phyloP scores from a whole-genome alignment of 2,888 invertebrate species.

The Stenoptilia bipunctidactyla region DNA sequence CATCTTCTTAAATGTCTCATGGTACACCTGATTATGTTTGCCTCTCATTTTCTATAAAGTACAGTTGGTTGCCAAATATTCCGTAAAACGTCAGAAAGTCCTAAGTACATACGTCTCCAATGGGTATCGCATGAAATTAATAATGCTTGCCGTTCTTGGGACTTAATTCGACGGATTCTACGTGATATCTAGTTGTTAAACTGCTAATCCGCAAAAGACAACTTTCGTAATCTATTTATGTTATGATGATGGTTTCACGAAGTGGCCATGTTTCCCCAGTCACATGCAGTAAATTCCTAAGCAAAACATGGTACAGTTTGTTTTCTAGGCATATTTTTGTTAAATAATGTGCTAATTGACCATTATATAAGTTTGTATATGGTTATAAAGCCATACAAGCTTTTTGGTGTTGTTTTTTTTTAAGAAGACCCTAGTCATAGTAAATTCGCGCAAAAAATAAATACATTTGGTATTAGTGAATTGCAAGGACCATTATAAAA shows the following conservation, averaged over 20 bases:
- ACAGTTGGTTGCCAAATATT: conserved; percentile 68
- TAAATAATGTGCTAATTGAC: not conserved
- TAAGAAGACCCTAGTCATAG: conserved; percentile 28
- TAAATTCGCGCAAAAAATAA: conserved; percentile 63
- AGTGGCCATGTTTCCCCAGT: conserved; percentile 67
- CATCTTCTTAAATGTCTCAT: not conserved
- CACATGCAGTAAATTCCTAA: conserved; percentile 55
- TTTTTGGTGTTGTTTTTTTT: conserved; percentile 39
- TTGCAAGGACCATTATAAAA: conserved; percentile 66
- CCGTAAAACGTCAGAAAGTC: conserved; percentile 71
- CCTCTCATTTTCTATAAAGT: conserved; percentile 53
- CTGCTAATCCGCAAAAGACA: conserved; percentile 36
- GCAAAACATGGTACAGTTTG: conserved; percentile 42
- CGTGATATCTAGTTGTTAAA: conserved; percentile 31
- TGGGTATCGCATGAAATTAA: conserved; percentile 66
- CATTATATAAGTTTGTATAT: not conserved
- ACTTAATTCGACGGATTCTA: conserved; percentile 49
- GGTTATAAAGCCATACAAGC: conserved; percentile 15
- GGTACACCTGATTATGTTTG: conserved; percentile 20
- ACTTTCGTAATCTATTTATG: conserved; percentile 57
- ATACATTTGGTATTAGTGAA: conserved; percentile 53
- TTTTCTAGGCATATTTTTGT: conserved; percentile 22
- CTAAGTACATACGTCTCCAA: conserved; percentile 64
- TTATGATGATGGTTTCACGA: conserved; percentile 49
- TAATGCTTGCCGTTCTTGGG: conserved; percentile 54